phyloP scores from a whole-genome alignment of 2,113 vertebrate species.

The Leucoraja erinaceus region DNA sequence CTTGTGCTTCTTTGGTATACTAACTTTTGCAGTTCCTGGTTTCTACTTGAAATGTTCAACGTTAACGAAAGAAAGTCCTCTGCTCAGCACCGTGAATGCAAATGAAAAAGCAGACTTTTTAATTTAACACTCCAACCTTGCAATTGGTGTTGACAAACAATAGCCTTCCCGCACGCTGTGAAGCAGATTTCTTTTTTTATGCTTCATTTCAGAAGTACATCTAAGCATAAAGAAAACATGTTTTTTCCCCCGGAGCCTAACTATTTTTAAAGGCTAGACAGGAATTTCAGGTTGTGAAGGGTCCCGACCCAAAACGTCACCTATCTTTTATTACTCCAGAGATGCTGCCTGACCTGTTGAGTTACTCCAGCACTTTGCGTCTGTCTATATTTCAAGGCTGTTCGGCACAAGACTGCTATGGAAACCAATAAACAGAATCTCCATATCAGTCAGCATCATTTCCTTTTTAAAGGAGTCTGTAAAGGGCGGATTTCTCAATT shows the following conservation, averaged over 20 bases:
- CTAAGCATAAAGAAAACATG: neutral
- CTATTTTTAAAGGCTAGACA: neutral
- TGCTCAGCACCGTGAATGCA: neutral
- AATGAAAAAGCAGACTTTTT: neutral
- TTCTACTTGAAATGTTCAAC: neutral
- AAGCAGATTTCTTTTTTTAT: neutral
- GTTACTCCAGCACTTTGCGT: too few species aligned
- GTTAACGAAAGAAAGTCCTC: neutral
- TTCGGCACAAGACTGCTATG: neutral
- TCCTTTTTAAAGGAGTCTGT: neutral
- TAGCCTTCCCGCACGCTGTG: neutral
- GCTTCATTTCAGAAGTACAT: neutral
- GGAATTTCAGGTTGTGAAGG: too few species aligned
- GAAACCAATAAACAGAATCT: conserved; percentile 22
- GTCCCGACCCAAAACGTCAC: too few species aligned
- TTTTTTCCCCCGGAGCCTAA: neutral
- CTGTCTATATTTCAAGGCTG: neutral
- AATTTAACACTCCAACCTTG: neutral
- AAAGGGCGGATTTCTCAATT: neutral
- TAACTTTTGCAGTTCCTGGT: too few species aligned
- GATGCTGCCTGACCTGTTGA: too few species aligned
- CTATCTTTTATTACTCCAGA: too few species aligned
- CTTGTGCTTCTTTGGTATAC: too few species aligned
- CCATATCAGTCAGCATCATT: neutral
- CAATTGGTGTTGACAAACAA: neutral